Evolutionary conservation across 2,888 invertebrate species (phyloP).

Genomic region (Hypomecis punctinalis): DNA sequence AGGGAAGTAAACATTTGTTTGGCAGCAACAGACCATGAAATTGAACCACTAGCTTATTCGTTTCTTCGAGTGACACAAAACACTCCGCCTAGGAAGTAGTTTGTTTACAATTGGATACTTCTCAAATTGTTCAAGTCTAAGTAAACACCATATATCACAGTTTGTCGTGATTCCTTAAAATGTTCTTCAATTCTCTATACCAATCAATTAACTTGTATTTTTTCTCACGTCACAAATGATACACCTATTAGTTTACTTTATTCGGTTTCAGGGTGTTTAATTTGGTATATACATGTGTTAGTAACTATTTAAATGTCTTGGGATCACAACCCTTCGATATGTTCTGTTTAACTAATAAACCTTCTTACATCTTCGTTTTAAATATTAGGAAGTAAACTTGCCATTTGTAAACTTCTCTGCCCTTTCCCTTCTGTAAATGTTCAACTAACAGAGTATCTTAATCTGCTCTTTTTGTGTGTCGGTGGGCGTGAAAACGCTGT

Average conservation of each 20-base stretch:
- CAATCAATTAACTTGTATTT: no score
- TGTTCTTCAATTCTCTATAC: no score
- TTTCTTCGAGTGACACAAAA: conserved; percentile 48
- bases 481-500: conserved; percentile 44
- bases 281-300: no score
- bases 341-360: not conserved
- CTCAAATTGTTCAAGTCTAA: not conserved
- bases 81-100: conserved; percentile 52
- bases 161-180: no score
- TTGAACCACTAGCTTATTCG: conserved; percentile 51
- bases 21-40: conserved; percentile 55
- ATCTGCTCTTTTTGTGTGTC: conserved; percentile 15
- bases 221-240: no score
- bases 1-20: conserved; percentile 48
- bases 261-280: no score
- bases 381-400: not conserved
- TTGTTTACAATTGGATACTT: conserved; percentile 14
- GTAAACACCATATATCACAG: not conserved
- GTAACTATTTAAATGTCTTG: no score
- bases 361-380: not conserved
- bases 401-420: conserved; percentile 1
- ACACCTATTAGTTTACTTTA: no score
- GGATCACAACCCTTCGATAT: not conserved
- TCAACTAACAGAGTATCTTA: conserved; percentile 6
- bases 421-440: conserved; percentile 6